These are phyloP conservation scores for Thalassarche chlororhynchos DNA, from an alignment of 2,113 vertebrate species.

Conservation along the genomic window DNA sequence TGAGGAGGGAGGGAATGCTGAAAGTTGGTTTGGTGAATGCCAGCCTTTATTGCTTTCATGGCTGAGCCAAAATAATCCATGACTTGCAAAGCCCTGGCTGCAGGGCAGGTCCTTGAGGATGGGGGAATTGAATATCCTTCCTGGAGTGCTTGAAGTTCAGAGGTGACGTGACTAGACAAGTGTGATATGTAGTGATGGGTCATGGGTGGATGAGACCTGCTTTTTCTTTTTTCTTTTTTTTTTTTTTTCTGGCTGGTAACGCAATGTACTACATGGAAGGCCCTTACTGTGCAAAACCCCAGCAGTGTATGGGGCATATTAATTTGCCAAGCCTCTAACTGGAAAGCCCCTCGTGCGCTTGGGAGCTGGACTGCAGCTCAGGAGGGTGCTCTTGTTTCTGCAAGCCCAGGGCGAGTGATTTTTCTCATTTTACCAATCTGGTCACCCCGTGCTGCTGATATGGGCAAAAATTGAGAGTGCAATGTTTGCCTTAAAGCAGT, in stretches of 20 bases:
- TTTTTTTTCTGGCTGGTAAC: not conserved
- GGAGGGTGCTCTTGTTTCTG: not conserved
- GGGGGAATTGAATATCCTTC: not conserved
- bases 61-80: not conserved
- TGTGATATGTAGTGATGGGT: not conserved
- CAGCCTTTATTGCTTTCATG: not conserved
- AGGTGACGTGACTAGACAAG: accelerated
- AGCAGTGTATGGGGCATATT: not conserved
- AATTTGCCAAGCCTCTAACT: not conserved
- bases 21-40: too few species aligned
- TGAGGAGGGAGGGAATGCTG: not conserved
- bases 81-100: not conserved
- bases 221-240: not conserved
- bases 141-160: not conserved
- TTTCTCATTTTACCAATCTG: not conserved
- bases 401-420: not conserved
- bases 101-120: not conserved
- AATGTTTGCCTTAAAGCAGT: not conserved
- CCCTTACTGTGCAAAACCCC: not conserved
- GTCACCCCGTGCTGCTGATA: not conserved
- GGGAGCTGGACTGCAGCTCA: not conserved
- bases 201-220: not conserved
- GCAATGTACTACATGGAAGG: not conserved
- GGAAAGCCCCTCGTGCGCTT: accelerated
- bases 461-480: not conserved